These are phyloP conservation scores for Teinopalpus imperialis DNA, from an alignment of 2,888 invertebrate genomes.

Conservation along the genomic window DNA sequence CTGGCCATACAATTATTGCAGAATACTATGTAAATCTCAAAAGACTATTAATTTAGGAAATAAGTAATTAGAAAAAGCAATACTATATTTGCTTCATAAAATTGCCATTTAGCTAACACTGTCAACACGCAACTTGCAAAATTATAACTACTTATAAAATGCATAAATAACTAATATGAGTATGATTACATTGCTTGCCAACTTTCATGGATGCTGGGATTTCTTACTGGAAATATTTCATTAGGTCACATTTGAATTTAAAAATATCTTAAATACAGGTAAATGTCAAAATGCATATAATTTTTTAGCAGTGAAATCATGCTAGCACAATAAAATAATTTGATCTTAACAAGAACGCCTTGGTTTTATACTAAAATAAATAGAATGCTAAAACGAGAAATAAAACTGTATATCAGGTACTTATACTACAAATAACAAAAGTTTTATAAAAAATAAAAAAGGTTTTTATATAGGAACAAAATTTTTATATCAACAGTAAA, in stretches of 20 bases:
- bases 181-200: no score
- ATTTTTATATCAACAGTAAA: constrained; percentile 12
- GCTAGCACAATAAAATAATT: background rate
- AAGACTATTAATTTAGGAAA: background rate
- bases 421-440: constrained; percentile 18
- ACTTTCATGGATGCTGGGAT: no score
- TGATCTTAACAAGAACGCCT: background rate
- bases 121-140: no score
- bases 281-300: no score
- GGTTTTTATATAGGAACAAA: constrained; percentile 23
- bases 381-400: constrained; percentile 15
- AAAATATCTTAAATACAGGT: no score
- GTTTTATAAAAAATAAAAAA: constrained; percentile 18
- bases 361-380: constrained; percentile 15
- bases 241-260: no score
- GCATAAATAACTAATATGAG: no score
- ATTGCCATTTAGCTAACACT: constrained; percentile 5
- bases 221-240: no score
- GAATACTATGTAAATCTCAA: constrained; percentile 1
- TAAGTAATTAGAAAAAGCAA: constrained; percentile 10
- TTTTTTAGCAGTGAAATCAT: no score
- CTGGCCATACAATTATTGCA: constrained; percentile 15
- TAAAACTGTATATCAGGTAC: constrained; percentile 23
- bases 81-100: constrained; percentile 5
- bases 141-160: no score